phyloP scores from a whole-genome alignment of 2,113 vertebrate genomes.

The Pavo muticus region DNA sequence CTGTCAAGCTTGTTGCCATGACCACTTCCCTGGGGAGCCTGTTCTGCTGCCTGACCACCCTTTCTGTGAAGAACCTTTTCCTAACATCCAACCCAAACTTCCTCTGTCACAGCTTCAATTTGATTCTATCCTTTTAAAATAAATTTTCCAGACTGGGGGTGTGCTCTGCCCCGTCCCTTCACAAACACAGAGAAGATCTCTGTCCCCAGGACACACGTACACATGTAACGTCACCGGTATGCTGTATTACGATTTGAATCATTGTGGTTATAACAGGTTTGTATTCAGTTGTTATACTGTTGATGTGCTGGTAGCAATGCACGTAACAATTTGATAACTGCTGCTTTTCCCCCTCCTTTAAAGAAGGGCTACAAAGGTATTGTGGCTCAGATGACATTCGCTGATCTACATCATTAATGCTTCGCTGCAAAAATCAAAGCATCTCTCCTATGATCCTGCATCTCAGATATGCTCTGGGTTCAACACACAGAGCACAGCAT shows the following conservation, averaged over 20 bases:
- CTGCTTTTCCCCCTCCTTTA: not conserved
- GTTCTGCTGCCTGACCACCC: too few relatives aligned
- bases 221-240: not conserved
- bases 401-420: not conserved
- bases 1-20: too few relatives aligned
- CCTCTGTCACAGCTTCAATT: not conserved
- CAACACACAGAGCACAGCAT: not conserved
- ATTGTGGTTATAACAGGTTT: not conserved
- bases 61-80: too few relatives aligned
- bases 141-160: not conserved
- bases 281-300: not conserved
- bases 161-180: not conserved
- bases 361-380: not conserved
- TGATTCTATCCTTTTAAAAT: not conserved
- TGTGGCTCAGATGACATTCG: not conserved
- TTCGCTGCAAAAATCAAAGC: not conserved
- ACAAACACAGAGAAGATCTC: not conserved
- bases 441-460: not conserved
- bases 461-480: not conserved
- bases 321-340: not conserved
- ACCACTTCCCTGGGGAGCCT: too few relatives aligned
- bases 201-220: not conserved
- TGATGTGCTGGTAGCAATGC: not conserved
- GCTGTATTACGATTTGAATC: not conserved
- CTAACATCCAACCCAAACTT: too few relatives aligned